Percentiles rank a stretch among this genome's conserved stretches.
Evolutionary conservation across 1,140 invertebrate genomes (phyloP).

Genomic region (Drosophila ironensis): DNA sequence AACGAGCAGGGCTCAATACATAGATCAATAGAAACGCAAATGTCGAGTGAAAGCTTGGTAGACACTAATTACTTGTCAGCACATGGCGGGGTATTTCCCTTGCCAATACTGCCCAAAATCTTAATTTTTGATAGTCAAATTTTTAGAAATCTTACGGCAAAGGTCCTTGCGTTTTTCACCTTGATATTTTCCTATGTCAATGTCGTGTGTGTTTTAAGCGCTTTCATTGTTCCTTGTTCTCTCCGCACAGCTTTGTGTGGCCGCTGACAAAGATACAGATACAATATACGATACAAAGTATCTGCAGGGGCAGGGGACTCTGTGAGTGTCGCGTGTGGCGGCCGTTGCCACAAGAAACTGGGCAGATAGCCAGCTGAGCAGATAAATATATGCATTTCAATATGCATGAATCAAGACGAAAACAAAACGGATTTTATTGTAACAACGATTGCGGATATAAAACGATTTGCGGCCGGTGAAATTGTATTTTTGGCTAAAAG

Average conservation of each 20-base stretch:
- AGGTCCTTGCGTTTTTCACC: neutral
- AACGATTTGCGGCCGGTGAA: conserved; percentile 10
- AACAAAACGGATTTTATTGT: conserved; percentile 13
- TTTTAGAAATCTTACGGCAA: neutral
- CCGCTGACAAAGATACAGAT: conserved; percentile 34
- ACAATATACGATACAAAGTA: neutral
- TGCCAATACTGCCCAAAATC: no score
- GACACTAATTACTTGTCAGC: no score
- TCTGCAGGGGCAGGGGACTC: neutral
- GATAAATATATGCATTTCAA: conserved; percentile 19
- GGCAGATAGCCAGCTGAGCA: conserved; percentile 25
- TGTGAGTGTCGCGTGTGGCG: conserved; percentile 56
- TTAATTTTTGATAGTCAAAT: neutral
- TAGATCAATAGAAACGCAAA: no score
- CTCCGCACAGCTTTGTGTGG: conserved; percentile 33
- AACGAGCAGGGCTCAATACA: no score
- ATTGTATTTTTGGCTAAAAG: conserved; percentile 40
- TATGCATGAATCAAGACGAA: conserved; percentile 13
- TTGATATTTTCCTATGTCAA: conserved; percentile 18
- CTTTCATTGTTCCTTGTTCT: conserved; percentile 42
- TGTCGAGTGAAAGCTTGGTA: no score
- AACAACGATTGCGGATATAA: conserved; percentile 15
- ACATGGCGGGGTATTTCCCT: no score
- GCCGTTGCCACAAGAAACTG: conserved; percentile 66
- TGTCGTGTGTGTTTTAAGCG: neutral